These are phyloP conservation scores for Reticulitermes speratus DNA, from an alignment of 1,140 invertebrate species.

Conservation along the genomic window DNA sequence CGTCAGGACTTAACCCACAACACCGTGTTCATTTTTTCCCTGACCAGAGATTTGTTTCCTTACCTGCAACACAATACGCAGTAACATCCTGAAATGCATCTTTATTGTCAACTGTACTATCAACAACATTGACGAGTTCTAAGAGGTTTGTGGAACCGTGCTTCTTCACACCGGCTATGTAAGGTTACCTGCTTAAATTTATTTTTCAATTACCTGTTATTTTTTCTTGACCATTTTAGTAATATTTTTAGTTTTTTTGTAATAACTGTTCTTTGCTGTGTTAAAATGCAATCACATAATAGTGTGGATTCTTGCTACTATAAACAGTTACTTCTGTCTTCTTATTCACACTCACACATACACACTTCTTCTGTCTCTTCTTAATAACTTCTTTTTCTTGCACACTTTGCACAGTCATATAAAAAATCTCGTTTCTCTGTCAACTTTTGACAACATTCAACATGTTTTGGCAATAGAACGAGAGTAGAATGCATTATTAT, in stretches of 20 bases:
- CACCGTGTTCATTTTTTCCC: too few relatives aligned
- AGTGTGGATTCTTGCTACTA: background rate
- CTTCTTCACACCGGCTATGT: background rate
- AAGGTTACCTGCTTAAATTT: background rate
- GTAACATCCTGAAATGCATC: slow-evolving; percentile 29
- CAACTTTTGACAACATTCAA: background rate
- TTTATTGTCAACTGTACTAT: slow-evolving; percentile 35
- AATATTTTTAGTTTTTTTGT: background rate
- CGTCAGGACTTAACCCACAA: too few relatives aligned
- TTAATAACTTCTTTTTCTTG: background rate
- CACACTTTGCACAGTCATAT: background rate
- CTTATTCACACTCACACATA: background rate
- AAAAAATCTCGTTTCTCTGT: background rate
- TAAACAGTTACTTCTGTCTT: background rate
- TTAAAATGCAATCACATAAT: slow-evolving; percentile 18
- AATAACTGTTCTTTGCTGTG: background rate
- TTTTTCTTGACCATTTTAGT: slow-evolving; percentile 10
- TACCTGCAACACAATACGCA: background rate
- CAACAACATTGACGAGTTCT: slow-evolving; percentile 30
- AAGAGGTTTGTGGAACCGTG: slow-evolving; percentile 20
- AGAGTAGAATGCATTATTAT: background rate
- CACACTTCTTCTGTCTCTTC: background rate
- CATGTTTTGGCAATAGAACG: slow-evolving; percentile 5
- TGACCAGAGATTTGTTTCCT: background rate
- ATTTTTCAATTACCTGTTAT: background rate